These are phyloP conservation scores for Acipenser transmontanus DNA, from an alignment of 2,797 vertebrate genomes.

Conservation along the genomic window DNA sequence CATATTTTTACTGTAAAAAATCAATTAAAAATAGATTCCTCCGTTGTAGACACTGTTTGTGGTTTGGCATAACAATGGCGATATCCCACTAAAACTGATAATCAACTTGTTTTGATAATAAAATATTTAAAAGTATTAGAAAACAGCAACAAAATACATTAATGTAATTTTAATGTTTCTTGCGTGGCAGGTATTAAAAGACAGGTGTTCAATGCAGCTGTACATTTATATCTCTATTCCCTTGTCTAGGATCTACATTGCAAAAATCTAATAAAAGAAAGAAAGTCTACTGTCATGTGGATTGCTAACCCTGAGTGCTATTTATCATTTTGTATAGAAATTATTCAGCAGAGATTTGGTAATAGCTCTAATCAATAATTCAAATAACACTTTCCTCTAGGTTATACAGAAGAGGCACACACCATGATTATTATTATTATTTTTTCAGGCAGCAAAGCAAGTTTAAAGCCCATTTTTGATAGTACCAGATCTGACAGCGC, in stretches of 20 bases:
- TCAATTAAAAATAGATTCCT: too few species aligned
- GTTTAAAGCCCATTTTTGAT: conserved; percentile 38
- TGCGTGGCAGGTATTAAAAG: conserved; percentile 26
- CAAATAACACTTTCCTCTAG: conserved; percentile 30
- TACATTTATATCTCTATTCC: conserved; percentile 13
- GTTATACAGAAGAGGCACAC: conserved; percentile 25
- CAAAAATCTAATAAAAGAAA: conserved; percentile 25
- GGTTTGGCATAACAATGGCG: too few species aligned
- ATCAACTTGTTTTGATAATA: too few species aligned
- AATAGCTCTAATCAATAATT: conserved; percentile 47
- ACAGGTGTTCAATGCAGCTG: conserved; percentile 30
- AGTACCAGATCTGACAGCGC: conserved; percentile 35
- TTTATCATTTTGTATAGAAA: conserved; percentile 31
- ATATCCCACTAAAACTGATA: too few species aligned
- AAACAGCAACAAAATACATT: conserved; percentile 5
- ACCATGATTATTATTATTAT: conserved; percentile 18
- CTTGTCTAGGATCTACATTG: conserved; percentile 38
- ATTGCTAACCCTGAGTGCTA: conserved; percentile 22
- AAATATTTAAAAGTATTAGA: not conserved
- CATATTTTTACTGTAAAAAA: too few species aligned
- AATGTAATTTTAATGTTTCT: not conserved
- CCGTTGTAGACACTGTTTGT: too few species aligned
- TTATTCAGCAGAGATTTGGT: conserved; percentile 28
- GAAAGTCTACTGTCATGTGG: conserved; percentile 18
- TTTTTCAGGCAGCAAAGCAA: conserved; percentile 27